A percentile compares a stretch with the other conserved stretches of the same genome.
Conservation (phyloP, 2,888 invertebrate species). For the Chirona hameri region DNA sequence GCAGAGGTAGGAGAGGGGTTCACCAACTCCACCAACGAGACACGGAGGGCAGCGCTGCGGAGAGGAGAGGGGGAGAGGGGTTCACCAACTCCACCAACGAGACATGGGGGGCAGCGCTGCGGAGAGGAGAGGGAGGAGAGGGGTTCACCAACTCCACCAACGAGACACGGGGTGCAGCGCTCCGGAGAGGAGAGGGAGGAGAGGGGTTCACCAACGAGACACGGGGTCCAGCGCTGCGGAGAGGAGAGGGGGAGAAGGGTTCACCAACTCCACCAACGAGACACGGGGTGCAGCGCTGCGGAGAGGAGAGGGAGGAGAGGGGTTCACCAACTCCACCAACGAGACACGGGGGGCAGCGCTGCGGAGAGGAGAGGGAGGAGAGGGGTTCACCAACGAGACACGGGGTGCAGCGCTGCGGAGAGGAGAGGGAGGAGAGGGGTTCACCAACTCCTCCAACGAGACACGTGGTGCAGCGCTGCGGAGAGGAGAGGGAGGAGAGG, state of each 20-base stretch:
- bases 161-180: slow-evolving; percentile 45
- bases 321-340: too few relatives aligned
- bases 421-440: not conserved
- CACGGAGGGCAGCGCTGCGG: slow-evolving; percentile 48
- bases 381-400: too few relatives aligned
- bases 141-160: too few relatives aligned
- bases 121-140: slow-evolving; percentile 34
- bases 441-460: too few relatives aligned
- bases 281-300: slow-evolving; percentile 48
- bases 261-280: too few relatives aligned
- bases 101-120: slow-evolving; percentile 47
- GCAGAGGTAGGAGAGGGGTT: not conserved
- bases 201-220: too few relatives aligned
- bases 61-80: not conserved
- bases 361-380: slow-evolving; percentile 36
- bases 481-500: slow-evolving; percentile 28
- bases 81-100: too few relatives aligned
- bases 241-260: not conserved
- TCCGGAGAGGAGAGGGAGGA: slow-evolving; percentile 41
- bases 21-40: too few relatives aligned
- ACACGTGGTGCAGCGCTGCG: slow-evolving; percentile 48
- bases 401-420: slow-evolving; percentile 48
- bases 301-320: slow-evolving; percentile 28
- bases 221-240: slow-evolving; percentile 48
- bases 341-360: slow-evolving; percentile 47